Evolutionary conservation across 1,140 invertebrate species (phyloP), one percentile per base, ranked within the genome.

Genomic region (Bombus waltoni): DNA sequence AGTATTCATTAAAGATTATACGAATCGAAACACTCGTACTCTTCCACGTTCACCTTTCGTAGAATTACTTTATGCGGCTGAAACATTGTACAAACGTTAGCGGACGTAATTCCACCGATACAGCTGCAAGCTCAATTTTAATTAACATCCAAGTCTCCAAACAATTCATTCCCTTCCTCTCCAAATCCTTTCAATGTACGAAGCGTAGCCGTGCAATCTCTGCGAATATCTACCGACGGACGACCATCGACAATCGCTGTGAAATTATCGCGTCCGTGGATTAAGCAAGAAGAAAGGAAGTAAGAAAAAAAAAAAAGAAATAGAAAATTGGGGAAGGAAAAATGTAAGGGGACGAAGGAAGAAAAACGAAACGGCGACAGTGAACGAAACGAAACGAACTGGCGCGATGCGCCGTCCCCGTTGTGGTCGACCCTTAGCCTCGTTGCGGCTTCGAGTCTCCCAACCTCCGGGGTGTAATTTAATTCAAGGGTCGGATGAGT

Each of bases 401-500:
- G 65, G n/a, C n/a, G n/a, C n/a, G n/a, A 66, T 18, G 6, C n/a
- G 13, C 66, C 70, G 66, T 70, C 25, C 22, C 47, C 59, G 44
- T 84, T 53, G 87, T 70, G 57, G 81, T n/a, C 40, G 68, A 28
- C 47, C 76, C 70, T 81, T 81, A 65, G 68, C 70, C 83, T 73
- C 68, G 47, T 73, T 81, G 68, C 70, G 76, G 57, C 68, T 75
- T 68, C 84, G 32, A 85, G 42, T 86, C 77, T 70, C 68, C 66
- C 44, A 59, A 86, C 87, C 87, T 86, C 83, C 66, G 40, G 53
- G 87, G 44, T 89, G 87, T 89, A 89, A 89, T 89, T 89, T 89
- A 89, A 89, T 89, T 89, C 88, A 76, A 89, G 83, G 79, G 88
- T 88, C 83, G 87, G 83, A 86, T 89, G 87, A 86, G 87, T 66